Conservation (phyloP, 2,888 invertebrate species). For the Epiblema foenella region DNA sequence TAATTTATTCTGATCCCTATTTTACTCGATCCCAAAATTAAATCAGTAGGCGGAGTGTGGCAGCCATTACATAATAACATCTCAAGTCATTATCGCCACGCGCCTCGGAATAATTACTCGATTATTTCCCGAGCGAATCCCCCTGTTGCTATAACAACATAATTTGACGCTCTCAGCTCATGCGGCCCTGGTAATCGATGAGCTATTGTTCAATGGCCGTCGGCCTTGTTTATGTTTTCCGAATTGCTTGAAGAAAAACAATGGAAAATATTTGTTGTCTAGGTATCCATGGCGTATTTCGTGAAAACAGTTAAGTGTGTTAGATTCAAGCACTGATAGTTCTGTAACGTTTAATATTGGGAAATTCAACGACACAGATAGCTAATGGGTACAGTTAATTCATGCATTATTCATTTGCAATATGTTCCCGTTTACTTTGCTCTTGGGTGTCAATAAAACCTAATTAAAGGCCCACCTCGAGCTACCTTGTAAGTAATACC, state of each 20-base stretch:
- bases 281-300: neutral
- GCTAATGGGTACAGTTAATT: too few species aligned
- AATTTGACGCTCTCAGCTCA: conserved; percentile 59
- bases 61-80: conserved; percentile 45
- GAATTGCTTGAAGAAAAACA: conserved; percentile 8
- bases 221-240: conserved; percentile 23
- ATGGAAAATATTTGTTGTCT: neutral
- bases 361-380: too few species aligned
- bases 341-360: too few species aligned
- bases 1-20: conserved; percentile 11
- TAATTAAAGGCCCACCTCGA: too few species aligned
- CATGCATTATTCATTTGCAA: too few species aligned
- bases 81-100: conserved; percentile 60
- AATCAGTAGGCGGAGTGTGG: conserved; percentile 45
- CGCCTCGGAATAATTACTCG: conserved; percentile 64
- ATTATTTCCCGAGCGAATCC: conserved; percentile 53
- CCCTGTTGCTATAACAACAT: conserved; percentile 58
- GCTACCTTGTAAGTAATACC: too few species aligned
- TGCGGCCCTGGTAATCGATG: conserved; percentile 54
- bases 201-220: conserved; percentile 36
- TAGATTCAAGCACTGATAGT: too few species aligned
- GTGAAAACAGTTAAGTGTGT: too few species aligned
- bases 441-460: too few species aligned
- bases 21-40: conserved; percentile 27
- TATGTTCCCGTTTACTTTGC: too few species aligned